Evolutionary conservation across 2,888 invertebrate species (phyloP).

Genomic region (Orthonychiurus folsomi): DNA sequence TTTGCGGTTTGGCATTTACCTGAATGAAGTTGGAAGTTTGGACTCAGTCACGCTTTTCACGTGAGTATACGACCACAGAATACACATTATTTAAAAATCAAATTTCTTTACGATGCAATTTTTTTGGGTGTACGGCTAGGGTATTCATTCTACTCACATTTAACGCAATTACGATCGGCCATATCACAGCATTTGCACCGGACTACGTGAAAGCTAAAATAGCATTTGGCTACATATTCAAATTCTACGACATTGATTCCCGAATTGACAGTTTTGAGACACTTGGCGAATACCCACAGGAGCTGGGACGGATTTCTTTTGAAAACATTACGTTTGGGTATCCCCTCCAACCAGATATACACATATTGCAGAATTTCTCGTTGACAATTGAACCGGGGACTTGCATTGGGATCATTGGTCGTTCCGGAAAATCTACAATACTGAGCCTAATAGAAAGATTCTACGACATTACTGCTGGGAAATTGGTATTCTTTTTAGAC

Average conservation of each 20-base stretch:
- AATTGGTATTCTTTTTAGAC: no score
- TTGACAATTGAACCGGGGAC: constrained; percentile 58
- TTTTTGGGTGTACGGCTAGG: no score
- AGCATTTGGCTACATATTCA: neutral
- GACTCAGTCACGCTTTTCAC: neutral
- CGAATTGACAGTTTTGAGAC: neutral
- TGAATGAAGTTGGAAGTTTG: neutral
- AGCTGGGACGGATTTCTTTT: neutral
- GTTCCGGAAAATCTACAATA: constrained; percentile 68
- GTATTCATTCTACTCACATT: neutral
- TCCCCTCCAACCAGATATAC: neutral
- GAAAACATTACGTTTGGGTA: neutral
- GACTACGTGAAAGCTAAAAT: neutral
- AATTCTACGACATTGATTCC: neutral
- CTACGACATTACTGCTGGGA: constrained; percentile 59
- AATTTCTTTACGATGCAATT: no score
- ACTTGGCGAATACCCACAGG: neutral
- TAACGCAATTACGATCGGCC: neutral
- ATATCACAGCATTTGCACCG: neutral
- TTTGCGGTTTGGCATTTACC: neutral
- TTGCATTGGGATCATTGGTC: constrained; percentile 61
- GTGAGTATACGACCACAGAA: no score
- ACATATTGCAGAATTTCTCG: constrained; percentile 55
- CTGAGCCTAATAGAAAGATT: constrained; percentile 64
- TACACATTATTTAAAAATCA: no score